Base-by-base conservation (phyloP, 2,113 vertebrate genomes). In the Haliaeetus leucogaster region DNA sequence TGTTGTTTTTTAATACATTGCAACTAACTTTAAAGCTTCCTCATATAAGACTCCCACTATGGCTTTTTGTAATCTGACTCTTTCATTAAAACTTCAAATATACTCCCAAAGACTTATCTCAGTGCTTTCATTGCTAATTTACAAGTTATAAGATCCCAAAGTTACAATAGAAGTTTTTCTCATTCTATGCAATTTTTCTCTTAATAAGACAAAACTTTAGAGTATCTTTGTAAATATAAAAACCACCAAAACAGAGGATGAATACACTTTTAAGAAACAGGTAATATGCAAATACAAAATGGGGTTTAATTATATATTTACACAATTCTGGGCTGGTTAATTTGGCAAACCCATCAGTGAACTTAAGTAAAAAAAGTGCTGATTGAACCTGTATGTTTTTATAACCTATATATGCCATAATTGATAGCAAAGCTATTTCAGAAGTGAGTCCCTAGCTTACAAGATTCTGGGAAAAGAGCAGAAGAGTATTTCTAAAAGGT, bases 1-100 rank as follows among this genome's bases (percentile, higher is more conserved):
- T 95, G 87, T 89, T 97, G 74, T 66, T 91, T 93, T 94, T 95
- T 89, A 95, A 89, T 94, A 82, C 81, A 61, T 40, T 93, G 82
- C 93, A 86, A 82, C 88, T 94, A 92, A 96, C 66, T 96, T 97
- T 89, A 94, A 96, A 93, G 70, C 82, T 93, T 87, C 61, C 84
- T 90, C 59, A 25, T 85, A 65, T 82, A 90, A 82, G 73, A 48
- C 65, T 93, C 84, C 74, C 93, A 63, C 89, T 83, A 61, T 93
- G 89, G 50, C 89, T 82, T 94, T 96, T 93, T 96, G 93, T 93
- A 93, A 95, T 96, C 89, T 95, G 92, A 94, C 94, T 90, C 87
- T 93, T 81, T 94, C 86, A 96, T 94, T 96, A 96, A 80, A 82
- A 80, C 83, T 96, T 95, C 70, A 95, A 45, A 91, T 90, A 34